These are phyloP conservation scores for Cottoperca gobio DNA, from an alignment of 2,797 vertebrate species.

Conservation along the genomic window DNA sequence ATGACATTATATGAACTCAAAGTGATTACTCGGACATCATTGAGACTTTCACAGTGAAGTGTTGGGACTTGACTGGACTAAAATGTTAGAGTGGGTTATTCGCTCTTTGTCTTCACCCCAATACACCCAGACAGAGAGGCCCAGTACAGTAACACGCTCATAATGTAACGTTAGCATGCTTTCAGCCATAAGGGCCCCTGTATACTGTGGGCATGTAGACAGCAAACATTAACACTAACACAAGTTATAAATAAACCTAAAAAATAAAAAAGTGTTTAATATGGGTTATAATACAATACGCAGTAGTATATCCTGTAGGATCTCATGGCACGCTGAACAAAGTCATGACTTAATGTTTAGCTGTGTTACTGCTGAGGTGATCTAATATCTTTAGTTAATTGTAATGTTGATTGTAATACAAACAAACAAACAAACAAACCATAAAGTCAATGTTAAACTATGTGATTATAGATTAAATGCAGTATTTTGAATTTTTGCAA, in stretches of 20 bases:
- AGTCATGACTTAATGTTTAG: slow-evolving; percentile 2
- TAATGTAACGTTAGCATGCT: slow-evolving; percentile 8
- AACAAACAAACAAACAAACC: not conserved
- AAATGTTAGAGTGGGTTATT: not conserved
- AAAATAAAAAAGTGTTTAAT: slow-evolving; percentile 10
- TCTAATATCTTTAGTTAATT: slow-evolving; percentile 25
- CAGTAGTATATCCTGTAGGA: slow-evolving; percentile 3
- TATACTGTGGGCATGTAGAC: slow-evolving; percentile 43
- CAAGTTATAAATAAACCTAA: slow-evolving; percentile 26
- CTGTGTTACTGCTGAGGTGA: slow-evolving; percentile 14
- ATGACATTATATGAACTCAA: not conserved
- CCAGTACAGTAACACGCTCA: not conserved
- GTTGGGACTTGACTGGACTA: not conserved
- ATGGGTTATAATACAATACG: slow-evolving; percentile 19
- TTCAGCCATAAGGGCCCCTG: slow-evolving; percentile 29
- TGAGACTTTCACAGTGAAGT: slow-evolving; percentile 5
- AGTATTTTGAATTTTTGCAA: slow-evolving; percentile 23
- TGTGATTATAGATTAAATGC: slow-evolving; percentile 12
- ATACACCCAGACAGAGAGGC: not conserved
- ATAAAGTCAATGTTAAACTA: not conserved
- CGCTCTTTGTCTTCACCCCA: not conserved
- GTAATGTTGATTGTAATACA: not conserved
- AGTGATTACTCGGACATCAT: not conserved
- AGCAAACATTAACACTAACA: slow-evolving; percentile 69
- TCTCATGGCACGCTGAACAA: slow-evolving; percentile 4